phyloP scores from a whole-genome alignment of 2,797 vertebrate genomes.

The Schizothorax lantsangensis region DNA sequence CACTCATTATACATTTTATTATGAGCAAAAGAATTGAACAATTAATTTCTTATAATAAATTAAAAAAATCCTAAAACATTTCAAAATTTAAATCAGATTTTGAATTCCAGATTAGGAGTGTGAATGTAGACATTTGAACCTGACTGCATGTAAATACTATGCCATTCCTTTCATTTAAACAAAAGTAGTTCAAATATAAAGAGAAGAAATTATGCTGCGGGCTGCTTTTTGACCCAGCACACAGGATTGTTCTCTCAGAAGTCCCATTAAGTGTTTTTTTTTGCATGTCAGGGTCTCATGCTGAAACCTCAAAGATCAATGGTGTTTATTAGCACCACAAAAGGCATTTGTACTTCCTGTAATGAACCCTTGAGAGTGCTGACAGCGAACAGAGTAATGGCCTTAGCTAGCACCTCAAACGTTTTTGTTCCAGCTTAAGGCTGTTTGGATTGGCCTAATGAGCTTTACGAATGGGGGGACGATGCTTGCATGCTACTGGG shows the following conservation, averaged over 20 bases:
- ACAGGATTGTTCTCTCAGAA: slow-evolving; percentile 10
- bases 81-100: not conserved
- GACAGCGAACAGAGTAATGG: slow-evolving; percentile 67
- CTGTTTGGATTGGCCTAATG: slow-evolving; percentile 59
- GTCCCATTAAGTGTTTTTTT: slow-evolving; percentile 24
- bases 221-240: slow-evolving; percentile 2
- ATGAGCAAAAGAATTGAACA: not conserved
- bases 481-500: slow-evolving; percentile 12
- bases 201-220: slow-evolving; percentile 55
- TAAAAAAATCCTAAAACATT: not conserved
- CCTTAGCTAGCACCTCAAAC: slow-evolving; percentile 61
- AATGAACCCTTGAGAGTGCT: slow-evolving; percentile 70
- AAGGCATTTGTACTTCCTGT: slow-evolving; percentile 62
- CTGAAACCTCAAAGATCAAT: slow-evolving; percentile 19
- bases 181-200: slow-evolving; percentile 4
- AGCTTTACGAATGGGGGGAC: slow-evolving; percentile 52
- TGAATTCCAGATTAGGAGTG: not conserved
- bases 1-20: not conserved
- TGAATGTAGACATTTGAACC: not conserved
- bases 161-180: not conserved
- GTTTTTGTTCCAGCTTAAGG: slow-evolving; percentile 64
- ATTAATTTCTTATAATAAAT: not conserved
- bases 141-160: not conserved
- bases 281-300: not conserved
- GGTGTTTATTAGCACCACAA: slow-evolving; percentile 59